Evolutionary conservation across 2,888 invertebrate species (phyloP).

Genomic region (Sisyra nigra): DNA sequence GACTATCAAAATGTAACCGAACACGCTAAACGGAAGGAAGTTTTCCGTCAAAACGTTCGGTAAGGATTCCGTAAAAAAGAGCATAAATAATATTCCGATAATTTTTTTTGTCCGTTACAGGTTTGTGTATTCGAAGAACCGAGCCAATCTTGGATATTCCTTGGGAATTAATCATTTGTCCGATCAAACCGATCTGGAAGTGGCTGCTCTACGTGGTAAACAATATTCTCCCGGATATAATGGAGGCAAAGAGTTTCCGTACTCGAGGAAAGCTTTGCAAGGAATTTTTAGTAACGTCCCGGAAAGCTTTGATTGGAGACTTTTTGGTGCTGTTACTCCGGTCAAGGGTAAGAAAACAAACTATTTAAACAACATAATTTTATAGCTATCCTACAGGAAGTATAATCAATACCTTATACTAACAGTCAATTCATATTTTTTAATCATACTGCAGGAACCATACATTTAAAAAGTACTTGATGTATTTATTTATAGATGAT

Average conservation of each 20-base stretch:
- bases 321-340: constrained; percentile 84
- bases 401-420: too few species aligned
- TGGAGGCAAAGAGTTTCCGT: constrained; percentile 67
- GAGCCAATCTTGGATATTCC: constrained; percentile 53
- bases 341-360: constrained; percentile 54
- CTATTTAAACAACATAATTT: neutral
- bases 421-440: too few species aligned
- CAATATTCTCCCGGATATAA: constrained; percentile 45
- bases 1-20: constrained; percentile 48
- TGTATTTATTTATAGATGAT: neutral
- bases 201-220: constrained; percentile 57
- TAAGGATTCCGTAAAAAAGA: constrained; percentile 26
- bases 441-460: too few species aligned
- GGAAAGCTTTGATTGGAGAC: constrained; percentile 72
- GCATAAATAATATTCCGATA: neutral
- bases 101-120: too few species aligned
- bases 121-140: constrained; percentile 66
- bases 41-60: constrained; percentile 78
- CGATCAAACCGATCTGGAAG: constrained; percentile 62
- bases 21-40: constrained; percentile 49
- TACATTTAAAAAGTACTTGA: neutral
- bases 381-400: too few species aligned
- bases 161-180: constrained; percentile 77
- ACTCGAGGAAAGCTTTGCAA: constrained; percentile 33
- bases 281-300: constrained; percentile 36